Conservation (phyloP, 2,113 vertebrate genomes). For the Monopterus albus region DNA sequence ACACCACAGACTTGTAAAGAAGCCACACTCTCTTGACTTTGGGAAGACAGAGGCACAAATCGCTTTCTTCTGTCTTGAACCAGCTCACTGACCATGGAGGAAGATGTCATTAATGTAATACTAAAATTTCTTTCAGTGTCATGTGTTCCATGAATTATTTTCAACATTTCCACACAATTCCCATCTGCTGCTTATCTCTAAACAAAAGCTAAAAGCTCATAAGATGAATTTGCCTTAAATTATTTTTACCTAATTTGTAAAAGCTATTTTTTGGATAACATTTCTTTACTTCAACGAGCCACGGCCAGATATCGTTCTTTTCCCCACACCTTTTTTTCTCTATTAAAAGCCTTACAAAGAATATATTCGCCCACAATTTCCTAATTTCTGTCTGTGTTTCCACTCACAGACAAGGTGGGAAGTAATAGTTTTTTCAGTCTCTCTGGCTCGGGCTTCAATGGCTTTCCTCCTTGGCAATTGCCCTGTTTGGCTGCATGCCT, state of each 20-base stretch:
- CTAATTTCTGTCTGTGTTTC: constrained; percentile 24
- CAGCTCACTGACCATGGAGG: constrained; percentile 29
- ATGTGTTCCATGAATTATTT: not conserved
- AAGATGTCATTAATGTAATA: constrained; percentile 7
- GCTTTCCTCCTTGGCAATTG: constrained; percentile 66
- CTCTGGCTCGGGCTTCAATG: constrained; percentile 59
- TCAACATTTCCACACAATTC: not conserved
- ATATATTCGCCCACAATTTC: constrained; percentile 15
- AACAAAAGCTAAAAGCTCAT: not conserved
- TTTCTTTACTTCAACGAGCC: too few relatives aligned
- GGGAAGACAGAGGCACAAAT: constrained; percentile 33
- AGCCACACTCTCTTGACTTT: constrained; percentile 24
- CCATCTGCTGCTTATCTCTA: not conserved
- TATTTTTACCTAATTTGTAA: too few relatives aligned
- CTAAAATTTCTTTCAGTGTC: not conserved
- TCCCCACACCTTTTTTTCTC: too few relatives aligned
- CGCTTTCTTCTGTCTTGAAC: constrained; percentile 39
- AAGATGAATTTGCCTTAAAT: not conserved
- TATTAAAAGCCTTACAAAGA: too few relatives aligned
- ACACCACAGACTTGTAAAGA: not conserved
- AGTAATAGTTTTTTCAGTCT: constrained; percentile 46
- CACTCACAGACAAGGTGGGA: constrained; percentile 53
- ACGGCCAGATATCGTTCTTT: too few relatives aligned
- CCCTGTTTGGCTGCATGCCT: constrained; percentile 57
- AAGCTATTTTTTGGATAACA: too few relatives aligned